phyloP scores from a whole-genome alignment of 2,888 invertebrate genomes.

The Brenthis hecate region DNA sequence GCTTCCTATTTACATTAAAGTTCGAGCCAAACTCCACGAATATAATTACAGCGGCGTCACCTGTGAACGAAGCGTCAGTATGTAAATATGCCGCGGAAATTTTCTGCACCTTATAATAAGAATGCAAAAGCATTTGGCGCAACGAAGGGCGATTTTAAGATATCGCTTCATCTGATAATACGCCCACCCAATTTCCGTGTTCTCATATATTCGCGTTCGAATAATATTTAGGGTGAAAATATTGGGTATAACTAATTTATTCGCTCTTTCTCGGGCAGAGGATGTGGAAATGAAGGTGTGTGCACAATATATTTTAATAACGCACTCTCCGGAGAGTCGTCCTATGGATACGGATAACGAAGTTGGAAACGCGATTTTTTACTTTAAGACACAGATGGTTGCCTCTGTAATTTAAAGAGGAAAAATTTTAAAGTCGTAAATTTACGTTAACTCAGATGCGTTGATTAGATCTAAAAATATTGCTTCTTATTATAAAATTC shows the following conservation, averaged over 20 bases:
- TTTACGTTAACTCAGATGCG: slow-evolving; percentile 49
- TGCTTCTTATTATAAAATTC: slow-evolving; percentile 42
- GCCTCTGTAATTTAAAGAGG: slow-evolving; percentile 60
- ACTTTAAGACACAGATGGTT: slow-evolving; percentile 61
- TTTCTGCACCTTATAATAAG: slow-evolving; percentile 76
- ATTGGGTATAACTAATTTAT: slow-evolving; percentile 78
- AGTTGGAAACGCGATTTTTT: slow-evolving; percentile 73
- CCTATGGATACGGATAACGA: slow-evolving; percentile 70
- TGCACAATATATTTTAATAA: slow-evolving; percentile 81
- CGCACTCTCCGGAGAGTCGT: slow-evolving; percentile 68
- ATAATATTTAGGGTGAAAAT: slow-evolving; percentile 77
- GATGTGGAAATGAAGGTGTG: slow-evolving; percentile 64
- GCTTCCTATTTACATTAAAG: slow-evolving; percentile 63
- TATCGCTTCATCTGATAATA: slow-evolving; percentile 73
- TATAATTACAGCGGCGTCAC: slow-evolving; percentile 77
- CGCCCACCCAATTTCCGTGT: slow-evolving; percentile 74
- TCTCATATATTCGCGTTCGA: slow-evolving; percentile 67
- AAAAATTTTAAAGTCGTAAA: slow-evolving; percentile 51
- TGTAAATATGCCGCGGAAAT: slow-evolving; percentile 71
- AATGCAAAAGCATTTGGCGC: slow-evolving; percentile 56
- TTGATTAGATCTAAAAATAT: slow-evolving; percentile 44
- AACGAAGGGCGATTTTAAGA: slow-evolving; percentile 57
- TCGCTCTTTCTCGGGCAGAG: slow-evolving; percentile 58
- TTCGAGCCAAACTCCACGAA: slow-evolving; percentile 68
- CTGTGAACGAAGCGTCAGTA: slow-evolving; percentile 70